phyloP scores from a whole-genome alignment of 64 coral and sea anemone species.

The Actinia equina region DNA sequence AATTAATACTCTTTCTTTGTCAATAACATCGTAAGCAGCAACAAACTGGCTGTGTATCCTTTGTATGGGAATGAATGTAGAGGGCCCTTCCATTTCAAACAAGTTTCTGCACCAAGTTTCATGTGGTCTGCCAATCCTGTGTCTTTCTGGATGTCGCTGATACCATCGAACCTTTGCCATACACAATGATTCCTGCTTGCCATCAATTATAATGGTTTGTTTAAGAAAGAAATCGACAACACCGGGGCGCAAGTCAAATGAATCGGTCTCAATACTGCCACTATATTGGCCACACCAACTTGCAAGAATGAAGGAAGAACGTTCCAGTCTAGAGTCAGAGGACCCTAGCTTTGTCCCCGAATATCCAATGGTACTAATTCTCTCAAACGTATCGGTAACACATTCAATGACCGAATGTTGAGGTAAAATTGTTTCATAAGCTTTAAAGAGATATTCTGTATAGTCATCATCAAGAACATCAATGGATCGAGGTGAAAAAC shows the following conservation, averaged over 20 bases:
- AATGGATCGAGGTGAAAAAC: conserved; percentile 9
- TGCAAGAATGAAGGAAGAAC: conserved; percentile 15
- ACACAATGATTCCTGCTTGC: conserved; percentile 26
- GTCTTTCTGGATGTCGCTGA: conserved; percentile 51
- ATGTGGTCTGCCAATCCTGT: conserved; percentile 21
- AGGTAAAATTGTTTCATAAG: conserved; percentile 4
- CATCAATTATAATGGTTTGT: conserved; percentile 39
- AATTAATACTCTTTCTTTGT: conserved; percentile 24
- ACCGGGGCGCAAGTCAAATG: conserved; percentile 44
- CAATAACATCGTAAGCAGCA: conserved; percentile 14
- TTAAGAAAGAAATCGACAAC: conserved; percentile 60
- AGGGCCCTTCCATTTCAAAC: conserved; percentile 25
- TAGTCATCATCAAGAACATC: conserved; percentile 3
- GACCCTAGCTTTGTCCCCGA: conserved; percentile 24
- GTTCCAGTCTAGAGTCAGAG: conserved; percentile 17
- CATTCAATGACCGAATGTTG: background rate
- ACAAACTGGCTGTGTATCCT: conserved; percentile 28
- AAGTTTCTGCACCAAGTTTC: conserved; percentile 44
- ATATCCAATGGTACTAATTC: conserved; percentile 20
- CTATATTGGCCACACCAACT: conserved; percentile 23
- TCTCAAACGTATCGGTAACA: conserved; percentile 6
- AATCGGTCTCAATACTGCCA: conserved; percentile 17
- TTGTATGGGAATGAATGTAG: conserved; percentile 43
- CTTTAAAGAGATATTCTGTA: conserved; percentile 1
- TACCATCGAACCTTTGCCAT: conserved; percentile 64